Evolutionary conservation across 1,140 invertebrate species (phyloP).

Genomic region (Cydia strobilella): DNA sequence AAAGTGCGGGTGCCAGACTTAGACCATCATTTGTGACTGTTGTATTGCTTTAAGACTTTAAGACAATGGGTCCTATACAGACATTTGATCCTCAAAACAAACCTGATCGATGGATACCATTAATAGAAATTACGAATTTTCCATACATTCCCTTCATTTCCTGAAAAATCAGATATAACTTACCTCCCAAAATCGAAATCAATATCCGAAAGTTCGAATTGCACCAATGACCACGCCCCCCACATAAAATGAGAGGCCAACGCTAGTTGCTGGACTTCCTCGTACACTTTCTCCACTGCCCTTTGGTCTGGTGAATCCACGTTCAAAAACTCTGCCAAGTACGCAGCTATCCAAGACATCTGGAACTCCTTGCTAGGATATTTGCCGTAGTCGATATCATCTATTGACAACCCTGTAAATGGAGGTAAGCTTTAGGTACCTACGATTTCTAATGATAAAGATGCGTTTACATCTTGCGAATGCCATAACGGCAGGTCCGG

Average conservation of each 20-base stretch:
- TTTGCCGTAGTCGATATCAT: constrained; percentile 86
- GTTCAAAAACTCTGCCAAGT: constrained; percentile 84
- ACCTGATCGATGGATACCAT: too few species aligned
- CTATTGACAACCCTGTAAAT: constrained; percentile 83
- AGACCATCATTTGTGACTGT: too few species aligned
- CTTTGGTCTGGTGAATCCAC: constrained; percentile 75
- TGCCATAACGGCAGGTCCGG: too few species aligned
- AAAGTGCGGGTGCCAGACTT: too few species aligned
- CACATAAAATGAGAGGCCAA: constrained; percentile 94
- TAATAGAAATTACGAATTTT: too few species aligned
- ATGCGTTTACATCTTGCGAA: too few species aligned
- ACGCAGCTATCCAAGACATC: constrained; percentile 89
- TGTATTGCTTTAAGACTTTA: too few species aligned
- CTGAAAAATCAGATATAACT: constrained; percentile 57
- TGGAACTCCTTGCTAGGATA: constrained; percentile 93
- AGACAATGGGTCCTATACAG: too few species aligned
- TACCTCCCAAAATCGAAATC: constrained; percentile 97
- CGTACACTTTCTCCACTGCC: constrained; percentile 86
- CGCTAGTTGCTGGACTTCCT: constrained; percentile 90
- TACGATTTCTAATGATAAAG: too few species aligned
- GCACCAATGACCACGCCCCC: constrained; percentile 96
- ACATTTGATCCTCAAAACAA: too few species aligned
- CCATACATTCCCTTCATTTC: background rate
- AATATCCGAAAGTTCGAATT: constrained; percentile 93
- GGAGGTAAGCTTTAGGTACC: constrained; percentile 31